Percentiles rank a stretch among this genome's conserved stretches.
These are phyloP conservation scores for Parapristionchus giblindavisi DNA, from an alignment of 2,888 invertebrate species.

Conservation along the genomic window DNA sequence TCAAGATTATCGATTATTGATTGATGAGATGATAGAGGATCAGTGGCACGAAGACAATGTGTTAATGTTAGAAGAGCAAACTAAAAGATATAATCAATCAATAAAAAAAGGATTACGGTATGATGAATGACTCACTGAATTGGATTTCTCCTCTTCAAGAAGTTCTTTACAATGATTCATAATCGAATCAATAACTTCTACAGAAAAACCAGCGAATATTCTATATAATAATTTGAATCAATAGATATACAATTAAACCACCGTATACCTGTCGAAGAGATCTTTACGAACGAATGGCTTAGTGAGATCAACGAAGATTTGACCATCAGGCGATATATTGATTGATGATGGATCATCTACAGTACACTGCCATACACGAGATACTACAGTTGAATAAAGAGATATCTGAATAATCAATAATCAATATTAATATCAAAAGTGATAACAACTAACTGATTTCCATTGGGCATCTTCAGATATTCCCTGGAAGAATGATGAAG, in stretches of 20 bases:
- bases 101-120: not conserved
- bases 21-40: not conserved
- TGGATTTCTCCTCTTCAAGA: slow-evolving; percentile 12
- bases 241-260: no score
- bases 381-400: not conserved
- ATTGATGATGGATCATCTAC: not conserved
- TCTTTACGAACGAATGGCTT: not conserved
- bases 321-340: slow-evolving; percentile 12
- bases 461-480: not conserved
- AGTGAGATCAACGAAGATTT: not conserved
- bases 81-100: slow-evolving; percentile 1
- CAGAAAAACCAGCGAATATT: not conserved
- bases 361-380: slow-evolving; percentile 19
- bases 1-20: slow-evolving; percentile 13
- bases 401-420: not conserved
- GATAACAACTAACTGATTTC: not conserved
- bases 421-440: not conserved
- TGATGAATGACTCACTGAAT: slow-evolving; percentile 9
- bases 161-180: slow-evolving; percentile 13
- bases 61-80: slow-evolving; percentile 7
- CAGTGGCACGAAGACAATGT: slow-evolving; percentile 27
- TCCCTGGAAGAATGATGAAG: slow-evolving; percentile 2
- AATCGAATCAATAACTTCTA: slow-evolving; percentile 1
- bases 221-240: no score
- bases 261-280: no score